Percentiles rank a stretch among this genome's conserved stretches.
Evolutionary conservation across 1,140 invertebrate genomes (phyloP).

Genomic region (Leptoteleia sp.): DNA sequence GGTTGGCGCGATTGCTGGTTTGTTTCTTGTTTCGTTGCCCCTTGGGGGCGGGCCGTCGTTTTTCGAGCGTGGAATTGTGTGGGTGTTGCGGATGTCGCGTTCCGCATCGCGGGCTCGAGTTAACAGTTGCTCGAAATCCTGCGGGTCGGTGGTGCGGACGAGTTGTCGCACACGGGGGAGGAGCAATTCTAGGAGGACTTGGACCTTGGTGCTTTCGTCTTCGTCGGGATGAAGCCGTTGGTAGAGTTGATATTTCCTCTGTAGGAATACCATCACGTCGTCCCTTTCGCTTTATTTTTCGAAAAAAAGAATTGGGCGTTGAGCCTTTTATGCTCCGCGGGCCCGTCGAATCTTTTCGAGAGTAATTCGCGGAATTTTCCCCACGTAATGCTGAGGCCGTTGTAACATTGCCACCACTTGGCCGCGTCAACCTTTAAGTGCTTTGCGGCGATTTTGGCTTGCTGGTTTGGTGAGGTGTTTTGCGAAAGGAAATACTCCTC

Average conservation of each 20-base stretch:
- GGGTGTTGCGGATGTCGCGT: too few species aligned
- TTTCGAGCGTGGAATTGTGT: too few species aligned
- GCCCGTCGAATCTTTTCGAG: not conserved
- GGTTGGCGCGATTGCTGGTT: too few species aligned
- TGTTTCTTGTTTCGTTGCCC: not conserved
- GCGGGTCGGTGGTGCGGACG: not conserved
- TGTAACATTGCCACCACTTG: conserved; percentile 24
- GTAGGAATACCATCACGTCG: not conserved
- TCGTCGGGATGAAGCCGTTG: not conserved
- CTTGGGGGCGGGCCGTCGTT: not conserved
- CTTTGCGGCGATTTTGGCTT: not conserved
- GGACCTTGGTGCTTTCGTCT: not conserved
- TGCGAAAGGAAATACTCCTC: conserved; percentile 5
- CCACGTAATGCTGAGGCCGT: not conserved
- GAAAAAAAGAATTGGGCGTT: not conserved
- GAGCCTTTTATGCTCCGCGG: not conserved
- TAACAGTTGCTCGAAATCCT: not conserved
- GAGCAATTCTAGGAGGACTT: not conserved
- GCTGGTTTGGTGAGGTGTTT: not conserved
- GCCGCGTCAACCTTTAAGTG: not conserved
- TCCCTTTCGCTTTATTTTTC: not conserved
- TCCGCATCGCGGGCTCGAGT: not conserved
- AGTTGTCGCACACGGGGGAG: not conserved
- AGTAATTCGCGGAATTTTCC: not conserved
- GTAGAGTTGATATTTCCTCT: conserved; percentile 5